Conservation (phyloP, 2,888 invertebrate genomes). For the Heterodera filipjevi region DNA sequence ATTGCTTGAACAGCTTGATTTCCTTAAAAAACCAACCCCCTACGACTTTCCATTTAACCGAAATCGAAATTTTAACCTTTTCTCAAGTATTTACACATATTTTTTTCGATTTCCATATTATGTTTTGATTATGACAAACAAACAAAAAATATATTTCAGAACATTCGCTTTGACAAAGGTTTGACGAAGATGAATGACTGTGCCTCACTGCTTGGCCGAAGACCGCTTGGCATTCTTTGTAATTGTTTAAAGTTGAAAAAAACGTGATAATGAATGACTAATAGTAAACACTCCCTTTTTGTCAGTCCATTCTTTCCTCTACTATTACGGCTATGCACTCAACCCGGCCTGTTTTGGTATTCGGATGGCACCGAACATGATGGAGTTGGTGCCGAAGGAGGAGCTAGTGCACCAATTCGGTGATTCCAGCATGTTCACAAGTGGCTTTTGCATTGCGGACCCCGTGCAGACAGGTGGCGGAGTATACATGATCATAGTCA, state of each 20-base stretch:
- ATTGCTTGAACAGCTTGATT: no score
- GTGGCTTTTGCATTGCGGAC: slow-evolving; percentile 92
- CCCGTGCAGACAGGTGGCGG: slow-evolving; percentile 75
- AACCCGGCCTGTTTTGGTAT: slow-evolving; percentile 32
- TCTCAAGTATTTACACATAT: no score
- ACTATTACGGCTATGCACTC: slow-evolving; percentile 25
- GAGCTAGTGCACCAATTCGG: slow-evolving; percentile 5
- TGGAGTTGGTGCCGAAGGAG: slow-evolving; percentile 1
- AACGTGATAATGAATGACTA: no score
- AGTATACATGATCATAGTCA: background rate
- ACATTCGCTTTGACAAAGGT: slow-evolving; percentile 17
- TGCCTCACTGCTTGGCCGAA: slow-evolving; percentile 3
- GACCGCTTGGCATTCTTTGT: slow-evolving; percentile 19
- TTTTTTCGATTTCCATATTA: no score
- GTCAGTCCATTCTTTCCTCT: slow-evolving; percentile 26
- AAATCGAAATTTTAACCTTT: no score
- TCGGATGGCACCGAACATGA: background rate
- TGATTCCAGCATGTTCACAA: slow-evolving; percentile 16
- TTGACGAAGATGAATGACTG: slow-evolving; percentile 1
- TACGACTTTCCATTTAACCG: no score
- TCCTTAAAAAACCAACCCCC: no score
- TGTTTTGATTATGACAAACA: no score
- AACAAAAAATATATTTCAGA: no score
- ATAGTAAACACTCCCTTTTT: no score
- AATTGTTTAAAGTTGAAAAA: background rate